A percentile compares a stretch with the other conserved stretches of the same genome.
Evolutionary conservation across 2,888 invertebrate genomes (phyloP).

Genomic region (Pristionchus fissidentatus): DNA sequence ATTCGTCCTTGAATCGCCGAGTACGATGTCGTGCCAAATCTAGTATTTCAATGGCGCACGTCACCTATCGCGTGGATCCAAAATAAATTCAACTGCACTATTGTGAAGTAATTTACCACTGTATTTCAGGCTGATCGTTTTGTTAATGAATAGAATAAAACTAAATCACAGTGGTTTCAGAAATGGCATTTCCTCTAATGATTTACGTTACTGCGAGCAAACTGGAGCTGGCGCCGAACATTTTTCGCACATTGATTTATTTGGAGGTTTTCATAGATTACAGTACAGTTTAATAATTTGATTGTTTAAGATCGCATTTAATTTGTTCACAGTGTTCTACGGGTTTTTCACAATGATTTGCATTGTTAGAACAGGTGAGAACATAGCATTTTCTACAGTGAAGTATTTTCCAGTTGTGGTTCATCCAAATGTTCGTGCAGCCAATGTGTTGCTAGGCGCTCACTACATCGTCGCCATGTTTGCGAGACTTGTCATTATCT

Average conservation of each 20-base stretch:
- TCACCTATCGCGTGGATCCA: no score
- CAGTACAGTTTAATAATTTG: background rate
- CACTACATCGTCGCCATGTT: background rate
- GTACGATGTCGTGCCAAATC: no score
- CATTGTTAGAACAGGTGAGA: background rate
- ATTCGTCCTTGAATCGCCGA: no score
- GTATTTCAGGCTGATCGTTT: no score
- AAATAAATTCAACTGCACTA: no score
- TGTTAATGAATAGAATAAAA: no score
- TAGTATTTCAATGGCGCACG: no score
- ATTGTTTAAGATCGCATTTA: no score
- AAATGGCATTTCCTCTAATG: slow-evolving; percentile 1
- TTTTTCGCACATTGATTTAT: background rate
- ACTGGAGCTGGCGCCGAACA: background rate
- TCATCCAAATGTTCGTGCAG: background rate
- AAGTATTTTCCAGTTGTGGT: background rate
- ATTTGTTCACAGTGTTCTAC: background rate
- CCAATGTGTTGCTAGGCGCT: background rate
- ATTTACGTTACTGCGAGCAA: background rate
- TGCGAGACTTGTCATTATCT: background rate
- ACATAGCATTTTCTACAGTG: background rate
- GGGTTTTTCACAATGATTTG: background rate
- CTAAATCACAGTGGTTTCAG: no score
- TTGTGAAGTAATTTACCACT: no score
- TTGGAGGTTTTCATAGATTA: background rate